Evolutionary conservation across 2,113 vertebrate genomes (phyloP).

Genomic region (Bambusicola thoracicus): DNA sequence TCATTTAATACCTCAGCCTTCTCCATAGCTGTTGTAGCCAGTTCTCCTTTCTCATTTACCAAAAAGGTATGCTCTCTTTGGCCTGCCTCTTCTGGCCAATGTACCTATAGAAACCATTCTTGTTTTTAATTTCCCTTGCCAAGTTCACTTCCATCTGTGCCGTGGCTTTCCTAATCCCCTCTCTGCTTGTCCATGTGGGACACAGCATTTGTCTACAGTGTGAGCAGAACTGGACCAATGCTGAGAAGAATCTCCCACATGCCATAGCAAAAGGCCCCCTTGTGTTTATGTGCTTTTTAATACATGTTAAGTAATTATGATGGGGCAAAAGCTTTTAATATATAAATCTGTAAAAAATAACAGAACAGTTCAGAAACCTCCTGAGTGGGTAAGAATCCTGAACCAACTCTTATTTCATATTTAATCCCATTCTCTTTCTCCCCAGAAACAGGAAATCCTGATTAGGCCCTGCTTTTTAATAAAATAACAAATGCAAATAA

Average conservation of each 20-base stretch:
- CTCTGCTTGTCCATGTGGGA: not conserved
- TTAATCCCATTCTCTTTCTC: slow-evolving; percentile 53
- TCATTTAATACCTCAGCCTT: no score
- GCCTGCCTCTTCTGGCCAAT: no score
- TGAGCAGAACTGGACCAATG: slow-evolving; percentile 21
- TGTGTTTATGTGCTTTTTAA: slow-evolving; percentile 62
- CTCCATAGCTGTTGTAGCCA: no score
- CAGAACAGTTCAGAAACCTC: slow-evolving; percentile 33
- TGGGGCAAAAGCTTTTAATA: slow-evolving; percentile 44
- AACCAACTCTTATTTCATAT: slow-evolving; percentile 34
- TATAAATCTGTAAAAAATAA: slow-evolving; percentile 47
- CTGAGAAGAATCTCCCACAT: slow-evolving; percentile 45
- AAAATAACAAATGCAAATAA: slow-evolving; percentile 65
- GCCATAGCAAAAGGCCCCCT: not conserved
- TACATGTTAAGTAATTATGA: slow-evolving; percentile 43
- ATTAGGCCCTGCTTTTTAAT: slow-evolving; percentile 53
- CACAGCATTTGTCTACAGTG: slow-evolving; percentile 38
- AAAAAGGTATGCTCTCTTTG: no score
- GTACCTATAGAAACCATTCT: no score
- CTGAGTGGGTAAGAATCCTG: slow-evolving; percentile 33
- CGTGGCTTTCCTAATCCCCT: no score
- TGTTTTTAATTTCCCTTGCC: no score
- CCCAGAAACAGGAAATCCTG: slow-evolving; percentile 14
- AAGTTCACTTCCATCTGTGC: no score
- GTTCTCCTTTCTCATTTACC: no score